These are phyloP conservation scores for Carabus problematicus DNA, from an alignment of 2,888 invertebrate genomes.

Conservation along the genomic window DNA sequence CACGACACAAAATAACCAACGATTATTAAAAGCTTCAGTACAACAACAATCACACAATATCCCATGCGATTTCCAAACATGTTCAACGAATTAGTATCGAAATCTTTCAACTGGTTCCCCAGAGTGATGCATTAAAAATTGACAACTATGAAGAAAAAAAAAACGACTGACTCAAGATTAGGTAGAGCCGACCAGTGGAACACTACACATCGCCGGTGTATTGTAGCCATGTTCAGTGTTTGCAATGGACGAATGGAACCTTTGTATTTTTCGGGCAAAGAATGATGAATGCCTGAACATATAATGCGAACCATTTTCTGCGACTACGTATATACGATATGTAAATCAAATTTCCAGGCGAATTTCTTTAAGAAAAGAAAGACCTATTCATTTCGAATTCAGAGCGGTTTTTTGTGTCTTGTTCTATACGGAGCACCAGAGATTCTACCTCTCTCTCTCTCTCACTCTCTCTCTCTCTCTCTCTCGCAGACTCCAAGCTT, in stretches of 20 bases:
- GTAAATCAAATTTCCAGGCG: constrained; percentile 55
- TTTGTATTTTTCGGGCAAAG: constrained; percentile 30
- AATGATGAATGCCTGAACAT: constrained; percentile 39
- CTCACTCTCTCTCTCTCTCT: constrained; percentile 14
- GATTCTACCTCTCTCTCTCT: constrained; percentile 21
- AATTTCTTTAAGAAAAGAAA: constrained; percentile 50
- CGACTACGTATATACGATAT: constrained; percentile 48
- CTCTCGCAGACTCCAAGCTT: constrained; percentile 24
- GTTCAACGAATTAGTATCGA: constrained; percentile 20
- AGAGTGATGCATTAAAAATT: constrained; percentile 37
- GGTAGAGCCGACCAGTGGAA: constrained; percentile 12
- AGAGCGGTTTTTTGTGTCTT: constrained; percentile 23
- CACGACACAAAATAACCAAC: too few species aligned
- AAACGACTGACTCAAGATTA: constrained; percentile 36
- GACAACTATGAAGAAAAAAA: constrained; percentile 35
- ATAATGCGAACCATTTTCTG: constrained; percentile 39
- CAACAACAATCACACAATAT: not conserved
- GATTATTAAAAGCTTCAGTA: not conserved
- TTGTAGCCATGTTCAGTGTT: not conserved
- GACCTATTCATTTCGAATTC: constrained; percentile 50
- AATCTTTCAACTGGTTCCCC: constrained; percentile 25
- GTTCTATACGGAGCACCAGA: not conserved
- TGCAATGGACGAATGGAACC: constrained; percentile 26
- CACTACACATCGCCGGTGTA: not conserved
- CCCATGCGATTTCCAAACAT: constrained; percentile 14